Percentiles rank a stretch among this genome's conserved stretches.
These are phyloP conservation scores for Daboia siamensis DNA, from an alignment of 2,113 vertebrate genomes.

Conservation along the genomic window DNA sequence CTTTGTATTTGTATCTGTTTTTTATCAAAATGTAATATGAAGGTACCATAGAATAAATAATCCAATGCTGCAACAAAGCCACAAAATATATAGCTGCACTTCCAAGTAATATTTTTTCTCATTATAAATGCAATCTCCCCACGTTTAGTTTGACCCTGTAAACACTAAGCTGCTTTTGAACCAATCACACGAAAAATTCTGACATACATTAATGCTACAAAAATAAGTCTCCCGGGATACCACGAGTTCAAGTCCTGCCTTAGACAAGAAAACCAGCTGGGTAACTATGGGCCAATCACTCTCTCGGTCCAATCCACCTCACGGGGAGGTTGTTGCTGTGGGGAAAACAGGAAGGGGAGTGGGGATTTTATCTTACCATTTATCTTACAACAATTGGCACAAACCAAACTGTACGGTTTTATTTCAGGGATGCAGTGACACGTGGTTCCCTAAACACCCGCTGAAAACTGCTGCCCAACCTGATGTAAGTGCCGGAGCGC, in stretches of 20 bases:
- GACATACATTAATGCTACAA: background rate
- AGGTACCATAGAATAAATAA: background rate
- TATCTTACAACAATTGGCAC: background rate
- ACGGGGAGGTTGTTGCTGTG: background rate
- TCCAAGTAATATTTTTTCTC: background rate
- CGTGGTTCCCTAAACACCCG: background rate
- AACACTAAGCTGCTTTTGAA: background rate
- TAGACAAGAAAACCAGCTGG: background rate
- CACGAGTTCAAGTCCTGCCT: background rate
- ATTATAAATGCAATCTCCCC: background rate
- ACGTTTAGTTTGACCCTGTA: background rate
- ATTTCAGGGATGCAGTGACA: background rate
- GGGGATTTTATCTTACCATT: background rate
- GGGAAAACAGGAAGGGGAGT: background rate
- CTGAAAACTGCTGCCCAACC: background rate
- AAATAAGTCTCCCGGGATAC: background rate
- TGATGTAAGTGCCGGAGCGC: background rate
- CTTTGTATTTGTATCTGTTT: background rate
- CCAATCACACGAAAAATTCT: background rate
- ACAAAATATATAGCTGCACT: background rate
- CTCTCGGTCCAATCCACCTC: background rate
- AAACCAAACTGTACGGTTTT: background rate
- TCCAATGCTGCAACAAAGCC: background rate
- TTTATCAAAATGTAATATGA: background rate
- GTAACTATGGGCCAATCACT: background rate